Evolutionary conservation across 2,888 invertebrate genomes (phyloP).

Genomic region (Caenorhabditis sp.): DNA sequence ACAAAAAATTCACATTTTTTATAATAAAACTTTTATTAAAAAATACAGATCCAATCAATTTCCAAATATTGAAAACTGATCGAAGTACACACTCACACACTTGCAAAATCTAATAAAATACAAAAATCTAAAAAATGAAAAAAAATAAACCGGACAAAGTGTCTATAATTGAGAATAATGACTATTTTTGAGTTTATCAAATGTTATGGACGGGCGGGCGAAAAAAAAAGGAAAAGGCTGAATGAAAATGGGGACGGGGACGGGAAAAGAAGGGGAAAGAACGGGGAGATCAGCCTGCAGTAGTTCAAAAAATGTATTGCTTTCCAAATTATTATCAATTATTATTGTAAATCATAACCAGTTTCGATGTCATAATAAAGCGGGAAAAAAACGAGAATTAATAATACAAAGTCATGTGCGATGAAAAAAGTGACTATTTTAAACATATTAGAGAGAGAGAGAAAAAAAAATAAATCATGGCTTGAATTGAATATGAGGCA

Average conservation of each 20-base stretch:
- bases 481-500: constrained; percentile 8
- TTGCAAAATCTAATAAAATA: neutral
- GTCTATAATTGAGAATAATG: neutral
- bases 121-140: neutral
- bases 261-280: neutral
- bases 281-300: constrained; percentile 11
- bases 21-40: neutral
- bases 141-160: constrained; percentile 1
- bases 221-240: neutral
- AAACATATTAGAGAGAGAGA: neutral
- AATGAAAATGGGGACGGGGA: neutral
- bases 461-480: neutral
- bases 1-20: no score
- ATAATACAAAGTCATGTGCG: neutral
- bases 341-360: constrained; percentile 2
- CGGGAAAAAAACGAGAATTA: neutral
- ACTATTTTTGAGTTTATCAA: neutral
- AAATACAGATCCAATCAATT: neutral
- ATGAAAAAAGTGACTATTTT: constrained; percentile 4
- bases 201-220: neutral
- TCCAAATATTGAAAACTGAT: neutral
- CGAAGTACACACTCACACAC: neutral
- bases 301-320: constrained; percentile 7
- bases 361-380: constrained; percentile 4
- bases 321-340: neutral